Evolutionary conservation across 2,113 vertebrate genomes (phyloP).

Genomic region (Proteles cristata): DNA sequence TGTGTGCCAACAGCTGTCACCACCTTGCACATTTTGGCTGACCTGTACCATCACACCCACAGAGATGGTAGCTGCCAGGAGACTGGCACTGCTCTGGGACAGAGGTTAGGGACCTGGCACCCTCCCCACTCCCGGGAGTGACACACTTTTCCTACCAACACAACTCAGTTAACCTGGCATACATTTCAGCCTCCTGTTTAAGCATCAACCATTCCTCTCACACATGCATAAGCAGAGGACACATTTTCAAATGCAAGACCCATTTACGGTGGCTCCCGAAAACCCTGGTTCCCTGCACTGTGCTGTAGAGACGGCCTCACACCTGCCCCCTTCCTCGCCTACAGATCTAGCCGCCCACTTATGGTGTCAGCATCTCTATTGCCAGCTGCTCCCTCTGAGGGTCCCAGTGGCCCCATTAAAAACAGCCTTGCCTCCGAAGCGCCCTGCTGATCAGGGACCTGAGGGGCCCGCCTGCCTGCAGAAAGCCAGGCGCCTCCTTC

Average conservation of each 20-base stretch:
- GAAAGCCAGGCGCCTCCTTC: background rate
- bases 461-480: too few species aligned
- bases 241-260: background rate
- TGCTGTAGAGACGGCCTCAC: background rate
- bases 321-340: background rate
- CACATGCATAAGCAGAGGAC: background rate
- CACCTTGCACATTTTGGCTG: background rate
- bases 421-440: background rate
- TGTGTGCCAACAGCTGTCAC: background rate
- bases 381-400: background rate
- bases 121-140: background rate
- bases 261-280: background rate
- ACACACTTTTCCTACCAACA: slow-evolving; percentile 27
- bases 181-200: background rate
- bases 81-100: background rate
- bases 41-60: too few species aligned
- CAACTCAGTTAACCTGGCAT: slow-evolving; percentile 23
- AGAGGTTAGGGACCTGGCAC: background rate
- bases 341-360: background rate
- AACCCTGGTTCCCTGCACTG: background rate
- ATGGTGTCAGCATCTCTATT: background rate
- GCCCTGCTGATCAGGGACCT: background rate
- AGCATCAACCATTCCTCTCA: background rate
- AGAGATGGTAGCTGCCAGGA: background rate
- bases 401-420: background rate